Evolutionary conservation across 2,888 invertebrate species (phyloP).

Genomic region (Metalampra italica): DNA sequence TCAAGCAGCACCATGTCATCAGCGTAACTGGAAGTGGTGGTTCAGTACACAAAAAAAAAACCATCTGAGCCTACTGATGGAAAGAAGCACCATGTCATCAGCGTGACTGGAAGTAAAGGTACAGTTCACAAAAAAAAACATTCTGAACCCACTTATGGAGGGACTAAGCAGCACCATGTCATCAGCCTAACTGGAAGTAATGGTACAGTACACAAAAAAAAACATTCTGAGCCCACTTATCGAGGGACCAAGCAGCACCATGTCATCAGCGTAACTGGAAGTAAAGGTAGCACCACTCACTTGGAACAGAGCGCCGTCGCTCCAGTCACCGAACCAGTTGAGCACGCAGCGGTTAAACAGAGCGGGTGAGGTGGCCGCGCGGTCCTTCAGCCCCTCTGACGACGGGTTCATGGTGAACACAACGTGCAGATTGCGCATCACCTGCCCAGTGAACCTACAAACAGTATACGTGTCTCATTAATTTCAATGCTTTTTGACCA

Average conservation of each 20-base stretch:
- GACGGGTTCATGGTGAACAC: conserved; percentile 99
- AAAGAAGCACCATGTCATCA: no score
- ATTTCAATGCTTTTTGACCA: neutral
- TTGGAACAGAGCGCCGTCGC: conserved; percentile 95
- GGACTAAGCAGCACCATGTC: no score
- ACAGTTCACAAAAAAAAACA: neutral
- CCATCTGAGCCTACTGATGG: no score
- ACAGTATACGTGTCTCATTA: neutral
- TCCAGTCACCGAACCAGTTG: conserved; percentile 99
- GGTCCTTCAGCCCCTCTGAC: conserved; percentile 97
- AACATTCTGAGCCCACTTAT: no score
- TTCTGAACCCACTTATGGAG: no score
- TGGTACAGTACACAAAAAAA: neutral
- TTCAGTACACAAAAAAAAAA: neutral
- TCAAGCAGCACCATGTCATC: no score
- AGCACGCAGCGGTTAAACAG: conserved; percentile 99
- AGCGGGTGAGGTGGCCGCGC: conserved; percentile 99
- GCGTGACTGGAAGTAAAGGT: neutral
- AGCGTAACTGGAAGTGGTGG: no score
- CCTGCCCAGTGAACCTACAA: conserved; percentile 93
- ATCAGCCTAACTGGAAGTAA: no score
- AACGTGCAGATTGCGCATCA: conserved; percentile 99
- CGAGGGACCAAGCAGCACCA: no score
- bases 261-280: no score
- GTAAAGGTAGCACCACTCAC: conserved; percentile 44